Percentiles rank a stretch among this genome's conserved stretches.
These are phyloP conservation scores for Mastacembelus armatus DNA, from an alignment of 2,797 vertebrate genomes.

Conservation along the genomic window DNA sequence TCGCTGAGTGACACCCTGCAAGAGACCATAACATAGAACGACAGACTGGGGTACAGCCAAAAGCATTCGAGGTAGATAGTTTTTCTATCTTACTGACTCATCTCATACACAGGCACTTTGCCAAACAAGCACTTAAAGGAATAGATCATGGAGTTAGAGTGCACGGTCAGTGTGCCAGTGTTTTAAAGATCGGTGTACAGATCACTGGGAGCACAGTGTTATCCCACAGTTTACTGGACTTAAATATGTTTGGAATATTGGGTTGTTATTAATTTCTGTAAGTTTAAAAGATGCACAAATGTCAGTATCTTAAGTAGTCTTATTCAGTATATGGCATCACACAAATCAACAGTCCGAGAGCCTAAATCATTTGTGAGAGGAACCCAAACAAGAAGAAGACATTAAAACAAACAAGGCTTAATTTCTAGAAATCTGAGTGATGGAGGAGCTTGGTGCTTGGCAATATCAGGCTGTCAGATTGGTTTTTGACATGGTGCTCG, in stretches of 20 bases:
- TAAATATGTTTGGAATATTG: slow-evolving; percentile 9
- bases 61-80: slow-evolving; percentile 59
- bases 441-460: not conserved
- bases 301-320: slow-evolving; percentile 33
- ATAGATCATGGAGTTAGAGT: slow-evolving; percentile 21
- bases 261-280: slow-evolving; percentile 30
- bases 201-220: slow-evolving; percentile 1
- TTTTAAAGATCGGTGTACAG: slow-evolving; percentile 12
- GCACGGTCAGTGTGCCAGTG: not conserved
- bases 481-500: too few species aligned
- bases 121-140: slow-evolving; percentile 63
- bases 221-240: slow-evolving; percentile 5
- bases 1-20: slow-evolving; percentile 20
- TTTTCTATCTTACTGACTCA: slow-evolving; percentile 33
- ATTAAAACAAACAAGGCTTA: not conserved
- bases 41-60: slow-evolving; percentile 25
- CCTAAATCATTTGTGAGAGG: slow-evolving; percentile 7
- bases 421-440: slow-evolving; percentile 5
- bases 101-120: slow-evolving; percentile 41
- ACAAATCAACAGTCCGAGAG: slow-evolving; percentile 4
- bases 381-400: not conserved
- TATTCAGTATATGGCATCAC: slow-evolving; percentile 10
- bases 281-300: slow-evolving; percentile 21
- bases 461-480: too few species aligned
- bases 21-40: slow-evolving; percentile 13